phyloP scores from a whole-genome alignment of 2,113 vertebrate species.

The Trogon surrucura region DNA sequence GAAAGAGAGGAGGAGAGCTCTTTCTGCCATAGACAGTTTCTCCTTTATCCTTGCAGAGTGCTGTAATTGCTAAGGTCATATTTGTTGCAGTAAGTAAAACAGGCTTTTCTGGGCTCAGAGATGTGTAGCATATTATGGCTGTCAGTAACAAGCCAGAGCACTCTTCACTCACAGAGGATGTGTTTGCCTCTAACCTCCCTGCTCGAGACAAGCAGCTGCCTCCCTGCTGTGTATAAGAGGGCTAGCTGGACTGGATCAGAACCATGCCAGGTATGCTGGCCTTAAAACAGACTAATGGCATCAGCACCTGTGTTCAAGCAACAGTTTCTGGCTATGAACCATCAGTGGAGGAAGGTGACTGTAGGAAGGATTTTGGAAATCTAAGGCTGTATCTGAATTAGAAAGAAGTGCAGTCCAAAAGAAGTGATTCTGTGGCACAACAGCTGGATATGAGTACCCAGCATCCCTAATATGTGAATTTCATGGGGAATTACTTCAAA shows the following conservation, averaged over 20 bases:
- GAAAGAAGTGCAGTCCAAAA: not conserved
- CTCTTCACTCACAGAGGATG: not conserved
- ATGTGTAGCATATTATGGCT: not conserved
- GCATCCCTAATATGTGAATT: not conserved
- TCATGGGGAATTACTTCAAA: not conserved
- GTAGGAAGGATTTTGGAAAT: not conserved
- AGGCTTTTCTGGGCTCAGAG: not conserved
- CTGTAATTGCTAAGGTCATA: not conserved
- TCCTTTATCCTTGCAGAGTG: not conserved
- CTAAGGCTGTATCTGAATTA: not conserved
- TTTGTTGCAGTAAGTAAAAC: not conserved
- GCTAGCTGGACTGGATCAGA: not conserved
- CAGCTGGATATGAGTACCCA: not conserved
- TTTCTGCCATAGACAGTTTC: not conserved
- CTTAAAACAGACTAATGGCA: not conserved
- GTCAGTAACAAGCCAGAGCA: not conserved
- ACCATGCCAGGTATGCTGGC: not conserved
- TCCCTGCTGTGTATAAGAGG: not conserved
- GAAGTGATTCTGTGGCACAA: not conserved
- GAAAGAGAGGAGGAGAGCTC: not conserved
- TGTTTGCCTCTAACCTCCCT: not conserved
- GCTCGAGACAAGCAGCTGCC: fast-evolving
- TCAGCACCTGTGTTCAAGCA: not conserved
- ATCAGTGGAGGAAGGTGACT: not conserved
- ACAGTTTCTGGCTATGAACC: not conserved